Conservation (phyloP, 2,797 vertebrate species). For the Geotrypetes seraphini region DNA sequence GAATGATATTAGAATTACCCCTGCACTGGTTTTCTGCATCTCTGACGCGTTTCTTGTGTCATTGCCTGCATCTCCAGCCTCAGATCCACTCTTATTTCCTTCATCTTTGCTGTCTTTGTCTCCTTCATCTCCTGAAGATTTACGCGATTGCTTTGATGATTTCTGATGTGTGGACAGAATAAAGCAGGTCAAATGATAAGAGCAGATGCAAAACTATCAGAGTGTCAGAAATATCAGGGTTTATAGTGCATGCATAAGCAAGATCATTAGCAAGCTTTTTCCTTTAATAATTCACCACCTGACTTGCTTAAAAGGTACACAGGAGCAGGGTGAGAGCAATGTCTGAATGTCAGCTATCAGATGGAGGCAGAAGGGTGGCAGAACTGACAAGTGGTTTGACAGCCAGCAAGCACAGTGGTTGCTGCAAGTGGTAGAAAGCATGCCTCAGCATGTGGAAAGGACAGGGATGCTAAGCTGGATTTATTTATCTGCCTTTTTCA, state of each 20-base stretch:
- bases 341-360: slow-evolving; percentile 2
- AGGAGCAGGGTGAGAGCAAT: background rate
- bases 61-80: slow-evolving; percentile 77
- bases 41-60: slow-evolving; percentile 80
- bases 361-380: too few species aligned
- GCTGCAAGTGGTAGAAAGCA: slow-evolving; percentile 18
- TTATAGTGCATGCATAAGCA: fast-evolving
- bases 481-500: too few species aligned
- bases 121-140: slow-evolving; percentile 78
- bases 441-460: too few species aligned
- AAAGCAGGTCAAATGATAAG: slow-evolving; percentile 16
- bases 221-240: background rate
- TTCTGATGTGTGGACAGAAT: slow-evolving; percentile 57
- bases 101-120: slow-evolving; percentile 89
- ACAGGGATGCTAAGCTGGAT: too few species aligned
- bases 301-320: background rate
- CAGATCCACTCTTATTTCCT: slow-evolving; percentile 82
- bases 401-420: background rate
- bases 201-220: slow-evolving; percentile 14
- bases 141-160: slow-evolving; percentile 84
- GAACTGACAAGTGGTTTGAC: slow-evolving; percentile 1
- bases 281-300: background rate
- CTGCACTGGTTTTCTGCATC: slow-evolving; percentile 78
- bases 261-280: background rate
- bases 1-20: slow-evolving; percentile 48